A percentile compares a stretch with the other conserved stretches of the same genome.
Conservation (phyloP, 2,888 invertebrate genomes). For the Pandemis heparana region DNA sequence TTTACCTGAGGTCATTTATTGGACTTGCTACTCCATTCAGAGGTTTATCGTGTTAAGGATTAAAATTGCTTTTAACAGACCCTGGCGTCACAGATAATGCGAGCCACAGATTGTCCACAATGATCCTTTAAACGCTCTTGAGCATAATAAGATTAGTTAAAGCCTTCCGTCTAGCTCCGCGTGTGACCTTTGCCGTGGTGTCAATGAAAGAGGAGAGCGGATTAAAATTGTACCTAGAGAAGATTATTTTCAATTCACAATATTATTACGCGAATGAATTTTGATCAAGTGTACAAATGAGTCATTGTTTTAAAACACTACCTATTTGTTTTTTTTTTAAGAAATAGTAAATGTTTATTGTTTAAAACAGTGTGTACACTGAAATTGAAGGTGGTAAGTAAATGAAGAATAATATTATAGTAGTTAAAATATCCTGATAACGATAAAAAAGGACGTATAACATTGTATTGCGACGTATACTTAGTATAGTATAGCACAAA, state of each 20-base stretch:
- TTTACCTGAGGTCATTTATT: background rate
- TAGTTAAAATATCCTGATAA: no score
- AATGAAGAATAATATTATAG: no score
- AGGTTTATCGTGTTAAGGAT: background rate
- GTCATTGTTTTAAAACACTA: no score
- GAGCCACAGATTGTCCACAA: constrained; percentile 49
- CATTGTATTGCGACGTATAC: no score
- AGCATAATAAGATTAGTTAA: constrained; percentile 69
- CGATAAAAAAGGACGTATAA: no score
- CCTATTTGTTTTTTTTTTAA: no score
- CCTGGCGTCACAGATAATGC: constrained; percentile 38
- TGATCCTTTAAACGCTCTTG: constrained; percentile 63
- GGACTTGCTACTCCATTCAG: constrained; percentile 1
- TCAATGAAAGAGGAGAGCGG: background rate
- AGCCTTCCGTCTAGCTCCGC: constrained; percentile 60
- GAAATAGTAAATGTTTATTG: no score
- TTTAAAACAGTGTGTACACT: no score
- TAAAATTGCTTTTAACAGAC: constrained; percentile 33
- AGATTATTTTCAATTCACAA: background rate
- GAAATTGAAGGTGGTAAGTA: no score
- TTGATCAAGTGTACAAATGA: no score
- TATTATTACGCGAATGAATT: no score
- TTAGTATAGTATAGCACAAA: no score
- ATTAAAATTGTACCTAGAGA: background rate
- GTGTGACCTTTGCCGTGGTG: constrained; percentile 8